phyloP scores from a whole-genome alignment of 1,140 invertebrate species.

The Tetranychus cinnabarinus region DNA sequence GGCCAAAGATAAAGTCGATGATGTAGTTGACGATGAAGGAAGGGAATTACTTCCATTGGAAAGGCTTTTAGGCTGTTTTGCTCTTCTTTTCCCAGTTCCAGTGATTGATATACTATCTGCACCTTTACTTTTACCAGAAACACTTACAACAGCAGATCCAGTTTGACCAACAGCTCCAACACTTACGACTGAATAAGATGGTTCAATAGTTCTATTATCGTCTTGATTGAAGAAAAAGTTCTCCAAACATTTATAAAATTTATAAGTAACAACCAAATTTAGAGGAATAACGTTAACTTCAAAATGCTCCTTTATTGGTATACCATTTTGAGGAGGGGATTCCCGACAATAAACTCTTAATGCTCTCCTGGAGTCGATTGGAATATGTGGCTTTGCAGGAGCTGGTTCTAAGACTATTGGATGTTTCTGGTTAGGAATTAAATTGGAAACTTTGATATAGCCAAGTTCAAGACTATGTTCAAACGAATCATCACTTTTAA shows the following conservation, averaged over 20 bases:
- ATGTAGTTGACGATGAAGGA: background rate
- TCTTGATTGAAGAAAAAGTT: constrained; percentile 69
- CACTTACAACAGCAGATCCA: background rate
- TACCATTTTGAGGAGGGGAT: constrained; percentile 78
- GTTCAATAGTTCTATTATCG: constrained; percentile 32
- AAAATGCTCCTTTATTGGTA: constrained; percentile 94
- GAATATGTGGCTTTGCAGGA: constrained; percentile 64
- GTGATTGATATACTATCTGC: background rate
- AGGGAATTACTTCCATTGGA: background rate
- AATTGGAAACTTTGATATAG: constrained; percentile 79
- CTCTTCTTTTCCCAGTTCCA: background rate
- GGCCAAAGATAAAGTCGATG: background rate
- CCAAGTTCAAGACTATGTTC: constrained; percentile 92
- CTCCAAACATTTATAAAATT: constrained; percentile 91
- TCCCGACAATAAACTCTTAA: constrained; percentile 67
- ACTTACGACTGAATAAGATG: background rate
- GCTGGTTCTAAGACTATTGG: constrained; percentile 71
- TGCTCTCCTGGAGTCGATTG: constrained; percentile 55
- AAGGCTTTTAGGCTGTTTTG: background rate
- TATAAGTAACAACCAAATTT: constrained; percentile 77
- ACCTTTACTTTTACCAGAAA: background rate
- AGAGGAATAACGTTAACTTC: constrained; percentile 85
- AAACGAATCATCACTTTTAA: constrained; percentile 84
- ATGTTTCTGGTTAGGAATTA: constrained; percentile 80
- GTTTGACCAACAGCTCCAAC: background rate